These are phyloP conservation scores for Donacobius atricapilla DNA, from an alignment of 2,113 vertebrate genomes.

Conservation along the genomic window DNA sequence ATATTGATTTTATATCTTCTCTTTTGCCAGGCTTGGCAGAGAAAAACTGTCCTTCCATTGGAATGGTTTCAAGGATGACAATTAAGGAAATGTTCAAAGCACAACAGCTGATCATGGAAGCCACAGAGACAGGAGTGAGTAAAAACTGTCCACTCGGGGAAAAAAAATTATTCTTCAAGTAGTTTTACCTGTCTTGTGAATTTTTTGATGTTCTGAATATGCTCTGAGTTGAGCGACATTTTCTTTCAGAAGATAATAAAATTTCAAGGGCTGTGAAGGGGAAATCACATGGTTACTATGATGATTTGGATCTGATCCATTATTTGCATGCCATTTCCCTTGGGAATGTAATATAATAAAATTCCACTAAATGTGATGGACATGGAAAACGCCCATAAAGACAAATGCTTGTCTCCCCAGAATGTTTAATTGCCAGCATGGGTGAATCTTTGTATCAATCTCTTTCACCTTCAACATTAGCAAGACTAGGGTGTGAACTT, in stretches of 20 bases:
- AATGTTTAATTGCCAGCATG: neutral
- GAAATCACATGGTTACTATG: neutral
- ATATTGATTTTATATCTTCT: neutral
- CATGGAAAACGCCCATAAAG: neutral
- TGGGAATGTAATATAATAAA: neutral
- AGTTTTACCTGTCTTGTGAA: neutral
- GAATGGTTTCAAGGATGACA: slow-evolving; percentile 86
- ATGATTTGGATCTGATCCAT: neutral
- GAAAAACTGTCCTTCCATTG: slow-evolving; percentile 76
- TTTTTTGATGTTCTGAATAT: neutral
- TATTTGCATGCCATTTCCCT: neutral
- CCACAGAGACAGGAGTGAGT: slow-evolving; percentile 75
- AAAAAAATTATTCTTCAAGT: neutral
- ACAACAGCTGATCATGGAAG: slow-evolving; percentile 76
- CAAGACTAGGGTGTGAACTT: neutral
- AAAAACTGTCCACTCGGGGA: neutral
- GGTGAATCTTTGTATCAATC: neutral
- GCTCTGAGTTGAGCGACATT: neutral
- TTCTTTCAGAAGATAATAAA: neutral
- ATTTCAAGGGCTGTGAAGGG: neutral
- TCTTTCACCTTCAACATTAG: neutral
- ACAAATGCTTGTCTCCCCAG: neutral
- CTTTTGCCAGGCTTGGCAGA: slow-evolving; percentile 75
- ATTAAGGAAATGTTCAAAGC: slow-evolving; percentile 76
- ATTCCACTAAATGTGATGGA: neutral